Evolutionary conservation across 2,113 vertebrate species (phyloP), one percentile per base, ranked within the genome.

Genomic region (Dromiciops gliroides): DNA sequence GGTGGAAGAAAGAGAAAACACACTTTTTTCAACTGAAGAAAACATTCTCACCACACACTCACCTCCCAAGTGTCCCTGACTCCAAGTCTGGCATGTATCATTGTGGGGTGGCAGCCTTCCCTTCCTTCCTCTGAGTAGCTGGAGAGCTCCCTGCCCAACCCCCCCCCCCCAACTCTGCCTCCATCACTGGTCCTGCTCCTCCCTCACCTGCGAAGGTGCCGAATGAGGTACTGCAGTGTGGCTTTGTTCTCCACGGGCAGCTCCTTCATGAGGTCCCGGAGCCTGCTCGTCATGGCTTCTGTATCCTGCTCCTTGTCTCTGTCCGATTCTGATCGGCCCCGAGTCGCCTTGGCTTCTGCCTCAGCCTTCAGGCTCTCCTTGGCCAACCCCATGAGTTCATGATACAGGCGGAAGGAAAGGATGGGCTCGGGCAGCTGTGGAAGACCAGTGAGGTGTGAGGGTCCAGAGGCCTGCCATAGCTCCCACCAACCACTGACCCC

Each of bases 361-460:
- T 98, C 97, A 0, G 98, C 97, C 95, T 99, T 99, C 93, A 99
- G 93, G 96, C 99, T 99, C 95, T 99, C 99, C 97, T 99, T 99
- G 94, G 99, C 99, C 98, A 99, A 97, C 5, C 99, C 99, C 99
- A 99, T 99, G 47, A 99, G 98, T 92, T 97, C 98, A 26, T 99
- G 99, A 98, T 99, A 99, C 51, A 99, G 95, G 16, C 98, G 98
- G 98, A 99, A 99, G 0, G 98, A 99, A 98, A 99, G 98, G 24
- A 99, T 98, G 1, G 99, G 99, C 98, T 99, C 99, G 0, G 99
- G 99, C 91, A 99, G 99, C 99, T 99, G 98, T 12, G 0, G 0
- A 44, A 0, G 0, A 24, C 0, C 8, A 3, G 10, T 28, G 7
- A 37, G 31, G 50, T 11, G 25, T 0, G 9, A 26, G 48, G 12